Conservation (phyloP, 2,888 invertebrate species). For the Urechis unicinctus region DNA sequence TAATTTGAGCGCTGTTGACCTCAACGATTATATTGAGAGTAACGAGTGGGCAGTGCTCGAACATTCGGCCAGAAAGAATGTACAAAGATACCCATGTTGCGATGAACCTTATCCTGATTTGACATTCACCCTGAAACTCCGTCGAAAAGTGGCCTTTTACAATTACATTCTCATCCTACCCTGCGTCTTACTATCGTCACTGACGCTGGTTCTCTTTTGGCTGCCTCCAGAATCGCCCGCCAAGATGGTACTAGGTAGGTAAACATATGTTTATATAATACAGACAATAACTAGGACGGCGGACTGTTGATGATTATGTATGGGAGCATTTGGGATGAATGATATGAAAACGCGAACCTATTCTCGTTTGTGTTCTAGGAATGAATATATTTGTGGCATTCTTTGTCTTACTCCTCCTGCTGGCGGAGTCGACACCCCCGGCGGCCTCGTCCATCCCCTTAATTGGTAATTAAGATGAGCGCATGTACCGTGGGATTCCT, state of each 20-base stretch:
- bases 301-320: too few species aligned
- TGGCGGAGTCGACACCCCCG: conserved; percentile 30
- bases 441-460: conserved; percentile 30
- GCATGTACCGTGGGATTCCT: too few species aligned
- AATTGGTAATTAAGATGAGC: conserved; percentile 29
- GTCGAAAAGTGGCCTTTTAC: conserved; percentile 35
- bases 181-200: conserved; percentile 48
- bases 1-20: conserved; percentile 13
- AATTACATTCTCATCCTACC: conserved; percentile 50
- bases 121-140: conserved; percentile 37
- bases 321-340: too few species aligned
- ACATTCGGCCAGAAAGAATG: conserved; percentile 31
- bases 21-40: conserved; percentile 39
- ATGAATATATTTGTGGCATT: conserved; percentile 34
- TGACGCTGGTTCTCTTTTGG: conserved; percentile 51
- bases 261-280: too few species aligned
- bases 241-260: conserved; percentile 48
- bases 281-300: too few species aligned
- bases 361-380: conserved; percentile 19
- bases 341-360: too few species aligned
- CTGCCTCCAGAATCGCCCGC: conserved; percentile 50
- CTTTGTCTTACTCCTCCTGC: conserved; percentile 28
- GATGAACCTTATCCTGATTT: conserved; percentile 42
- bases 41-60: conserved; percentile 47
- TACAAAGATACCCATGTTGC: conserved; percentile 38